Evolutionary conservation across 2,113 vertebrate species (phyloP).

Genomic region (Caranx melampygus): DNA sequence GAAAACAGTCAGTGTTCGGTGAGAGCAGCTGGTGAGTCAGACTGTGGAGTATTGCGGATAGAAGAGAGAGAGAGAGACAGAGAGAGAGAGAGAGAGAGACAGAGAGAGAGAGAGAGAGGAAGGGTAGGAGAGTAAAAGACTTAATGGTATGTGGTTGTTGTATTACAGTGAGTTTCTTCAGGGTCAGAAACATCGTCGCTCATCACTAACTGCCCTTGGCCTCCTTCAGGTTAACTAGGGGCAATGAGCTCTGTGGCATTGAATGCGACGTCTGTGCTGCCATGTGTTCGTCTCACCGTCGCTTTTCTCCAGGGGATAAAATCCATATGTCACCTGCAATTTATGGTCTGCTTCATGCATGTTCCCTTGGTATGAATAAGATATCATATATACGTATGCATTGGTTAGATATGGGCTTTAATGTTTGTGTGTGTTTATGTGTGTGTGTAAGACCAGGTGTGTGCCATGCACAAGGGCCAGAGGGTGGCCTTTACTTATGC

Average conservation of each 20-base stretch:
- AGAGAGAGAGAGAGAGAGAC: no score
- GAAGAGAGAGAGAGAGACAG: no score
- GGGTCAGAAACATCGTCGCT: constrained; percentile 44
- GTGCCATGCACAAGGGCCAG: constrained; percentile 2
- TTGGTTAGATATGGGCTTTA: constrained; percentile 34
- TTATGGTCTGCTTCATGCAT: constrained; percentile 49
- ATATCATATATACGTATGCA: constrained; percentile 41
- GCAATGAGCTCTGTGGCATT: constrained; percentile 56
- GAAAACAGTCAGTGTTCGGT: constrained; percentile 45
- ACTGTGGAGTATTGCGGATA: constrained; percentile 41
- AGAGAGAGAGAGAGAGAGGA: not conserved
- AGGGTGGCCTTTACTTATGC: constrained; percentile 65
- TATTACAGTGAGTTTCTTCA: constrained; percentile 32
- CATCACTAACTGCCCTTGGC: constrained; percentile 46
- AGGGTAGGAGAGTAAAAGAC: not conserved
- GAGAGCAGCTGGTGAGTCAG: constrained; percentile 54
- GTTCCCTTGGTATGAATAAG: constrained; percentile 61
- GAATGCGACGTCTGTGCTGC: constrained; percentile 30
- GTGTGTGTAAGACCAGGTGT: constrained; percentile 55
- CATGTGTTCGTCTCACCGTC: constrained; percentile 27
- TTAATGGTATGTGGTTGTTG: constrained; percentile 23
- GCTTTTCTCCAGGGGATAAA: constrained; percentile 35
- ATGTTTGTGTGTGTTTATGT: constrained; percentile 23
- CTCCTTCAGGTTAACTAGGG: constrained; percentile 49
- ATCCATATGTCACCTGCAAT: constrained; percentile 64